Evolutionary conservation across 2,113 vertebrate species (phyloP), one percentile per base, ranked within the genome.

Genomic region (Rhombomys opimus): DNA sequence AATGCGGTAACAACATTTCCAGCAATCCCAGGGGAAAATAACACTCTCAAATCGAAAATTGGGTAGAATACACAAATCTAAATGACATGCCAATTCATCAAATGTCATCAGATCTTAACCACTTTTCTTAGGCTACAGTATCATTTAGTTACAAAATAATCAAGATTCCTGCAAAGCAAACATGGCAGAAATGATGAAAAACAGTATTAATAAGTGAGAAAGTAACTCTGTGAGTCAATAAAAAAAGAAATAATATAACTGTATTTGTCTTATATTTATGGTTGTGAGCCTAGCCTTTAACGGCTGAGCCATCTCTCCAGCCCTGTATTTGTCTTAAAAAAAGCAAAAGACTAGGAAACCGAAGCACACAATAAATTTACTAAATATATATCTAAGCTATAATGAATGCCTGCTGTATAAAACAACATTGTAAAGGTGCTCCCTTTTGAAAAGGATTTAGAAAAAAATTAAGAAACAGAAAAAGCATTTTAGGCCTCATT

Each of bases 61-160:
- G 41, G 38, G 61, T 73, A 80, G 68, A 96, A 96, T 77, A 95
- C 87, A 96, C 82, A 96, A 96, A 73, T 94, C 70, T 65, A 97
- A 97, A 96, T 97, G 92, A 94, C 90, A 97, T 90, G 84, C 59
- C 93, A 90, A 96, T 94, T 98, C 78, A 97, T 96, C 93, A 95
- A 65, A 86, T 90, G 82, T 92, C 89, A 97, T 87, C 75, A 86
- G 84, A 90, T 73, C 89, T 93, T 93, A 95, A 90, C 63, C 67
- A 96, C 76, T 86, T 95, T 91, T 93, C 72, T 89, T 72, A 82
- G 78, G 82, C 75, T 93, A 11, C 73, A 80, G 54, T 95, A 91
- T 68, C 54, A 80, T 90, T 97, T 90, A 96, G 73, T n/a, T 95
- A 91, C 89, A 91, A 96, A 95, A 88, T 54, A 95, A 94, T 94